Evolutionary conservation across 2,888 invertebrate genomes (phyloP), one percentile per base, ranked within the genome.

Genomic region (Philereme transversata): DNA sequence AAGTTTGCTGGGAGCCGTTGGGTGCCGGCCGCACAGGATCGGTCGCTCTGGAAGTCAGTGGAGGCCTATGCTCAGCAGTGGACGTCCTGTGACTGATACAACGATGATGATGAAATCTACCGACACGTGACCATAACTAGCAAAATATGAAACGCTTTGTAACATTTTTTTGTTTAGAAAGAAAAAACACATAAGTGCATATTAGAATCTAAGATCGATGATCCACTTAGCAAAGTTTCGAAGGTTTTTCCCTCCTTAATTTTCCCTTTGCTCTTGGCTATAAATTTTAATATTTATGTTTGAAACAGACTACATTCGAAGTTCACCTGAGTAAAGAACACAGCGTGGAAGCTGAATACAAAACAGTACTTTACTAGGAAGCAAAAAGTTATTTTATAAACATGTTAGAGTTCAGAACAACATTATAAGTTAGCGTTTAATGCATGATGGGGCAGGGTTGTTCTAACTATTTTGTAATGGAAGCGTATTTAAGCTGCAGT

Each of bases 371-470:
- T 69, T 74, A 74, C 69, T 66, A 68, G 68, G 65, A 68, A 73
- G 73, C 70, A 60, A 55, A 69, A 79, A 75, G 68, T 76, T 75
- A 71, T 74, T 76, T 74, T 69, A 76, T 74, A 76, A 77, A 75
- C 69, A 75, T 74, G 73, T 77, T 77, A 74, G 51, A 71, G 78
- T 75, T 76, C 40, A 53, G 70, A 76, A 75, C 51, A 41, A 48
- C 9, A 46, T 51, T 69, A 74, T 60, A 73, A 72, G 58, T 58
- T 57, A 36, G 62, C 51, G 11, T 47, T 11, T 45, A 52, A 56
- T 45, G 35, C 46, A 53, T 54, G 49, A 52, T 50, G 54, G 61
- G 57, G 40, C 47, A 11, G 47, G 47, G 60, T 6, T 56, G 47
- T 49, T 46, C 38, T 4, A 41, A 38, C 36, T 38, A 58, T 57